Base-by-base conservation (phyloP, 1,140 invertebrate genomes). In the Pissodes strobi region DNA sequence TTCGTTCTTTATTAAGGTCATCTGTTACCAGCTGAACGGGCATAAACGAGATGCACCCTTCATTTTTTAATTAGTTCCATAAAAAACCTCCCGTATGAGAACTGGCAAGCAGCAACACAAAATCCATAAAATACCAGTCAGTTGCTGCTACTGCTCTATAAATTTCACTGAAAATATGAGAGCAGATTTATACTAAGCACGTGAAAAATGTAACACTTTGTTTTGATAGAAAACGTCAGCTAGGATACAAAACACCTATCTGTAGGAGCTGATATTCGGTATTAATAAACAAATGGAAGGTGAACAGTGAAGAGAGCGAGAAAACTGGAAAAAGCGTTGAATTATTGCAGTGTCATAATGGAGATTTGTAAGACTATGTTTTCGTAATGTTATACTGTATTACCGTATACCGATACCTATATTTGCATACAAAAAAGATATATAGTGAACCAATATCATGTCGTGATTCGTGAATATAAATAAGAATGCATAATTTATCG, bases 41-140 rank as follows among this genome's bases (percentile, higher is more conserved):
- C n/a, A n/a, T n/a, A 41, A 41, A 13, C n/a, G 38, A n/a, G 38
- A 17, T 17, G 8, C 38, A 41, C 38, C 38, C 38, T 41, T 41
- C 15, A 41, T 41, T 41, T 41, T 34, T 41, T 41, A 41, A 41
- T 41, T 41, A 41, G 38, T 41, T 13, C 12, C 17, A 41, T 41
- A 41, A 13, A 41, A 41, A 41, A 41, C 15, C 38, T 41, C 17
- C 1, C 15, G 15, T 41, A 6, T 17, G n/a, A 17, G 38, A 17
- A 17, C 17, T 17, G 38, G 15, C 38, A 41, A 41, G 38, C 38
- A 41, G 38, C 38, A 41, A 17, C 38, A 17, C 38, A 41, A 41
- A 41, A 41, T 41, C n/a, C 38, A 41, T 41, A 41, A 41, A 41
- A n/a, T 6, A 13, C 1, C 38, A 41, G n/a, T 17, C 38, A n/a